phyloP scores from a whole-genome alignment of 2,113 vertebrate genomes.

The Artemisiospiza belli region DNA sequence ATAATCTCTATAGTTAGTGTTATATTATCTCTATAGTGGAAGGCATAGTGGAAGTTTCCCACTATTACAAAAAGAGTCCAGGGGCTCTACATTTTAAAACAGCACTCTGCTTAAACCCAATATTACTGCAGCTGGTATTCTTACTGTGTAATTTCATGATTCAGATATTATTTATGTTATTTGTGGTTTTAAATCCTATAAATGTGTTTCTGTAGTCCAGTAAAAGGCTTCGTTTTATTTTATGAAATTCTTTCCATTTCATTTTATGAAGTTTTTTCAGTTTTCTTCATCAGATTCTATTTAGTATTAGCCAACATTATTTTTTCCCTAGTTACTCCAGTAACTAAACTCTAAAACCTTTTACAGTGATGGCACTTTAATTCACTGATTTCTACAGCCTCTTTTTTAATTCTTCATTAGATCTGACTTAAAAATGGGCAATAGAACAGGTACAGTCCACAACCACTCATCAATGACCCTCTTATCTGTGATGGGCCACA shows the following conservation, averaged over 20 bases:
- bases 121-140: not conserved
- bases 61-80: not conserved
- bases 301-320: not conserved
- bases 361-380: not conserved
- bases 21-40: not conserved
- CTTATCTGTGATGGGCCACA: not conserved
- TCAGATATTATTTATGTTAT: not conserved
- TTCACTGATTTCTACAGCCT: not conserved
- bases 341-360: not conserved
- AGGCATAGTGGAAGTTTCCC: not conserved
- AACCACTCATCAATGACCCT: not conserved
- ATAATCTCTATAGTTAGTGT: not conserved
- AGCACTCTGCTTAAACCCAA: not conserved
- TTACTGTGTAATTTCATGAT: not conserved
- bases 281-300: not conserved
- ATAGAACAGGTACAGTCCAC: not conserved
- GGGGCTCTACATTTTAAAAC: not conserved
- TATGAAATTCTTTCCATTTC: not conserved
- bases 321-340: not conserved
- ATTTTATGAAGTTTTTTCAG: too few species aligned
- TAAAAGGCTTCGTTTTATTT: not conserved
- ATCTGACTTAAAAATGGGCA: not conserved
- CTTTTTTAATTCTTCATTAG: not conserved
- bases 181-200: not conserved
- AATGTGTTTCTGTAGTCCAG: not conserved